phyloP scores from a whole-genome alignment of 2,888 invertebrate species.

The Acanthococcus lagerstroemiae region DNA sequence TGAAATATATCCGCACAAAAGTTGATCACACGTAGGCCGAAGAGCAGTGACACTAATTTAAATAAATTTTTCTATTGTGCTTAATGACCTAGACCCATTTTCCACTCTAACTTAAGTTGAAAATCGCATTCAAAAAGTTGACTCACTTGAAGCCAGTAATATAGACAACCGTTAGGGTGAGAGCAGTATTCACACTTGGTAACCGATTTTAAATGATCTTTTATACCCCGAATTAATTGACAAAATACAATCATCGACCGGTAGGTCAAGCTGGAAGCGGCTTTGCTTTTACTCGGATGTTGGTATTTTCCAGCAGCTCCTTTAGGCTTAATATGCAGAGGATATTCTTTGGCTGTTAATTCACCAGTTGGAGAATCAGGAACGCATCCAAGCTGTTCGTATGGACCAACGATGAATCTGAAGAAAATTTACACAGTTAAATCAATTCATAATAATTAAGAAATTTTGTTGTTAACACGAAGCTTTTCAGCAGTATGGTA shows the following conservation, averaged over 20 bases:
- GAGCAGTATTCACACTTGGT: constrained; percentile 46
- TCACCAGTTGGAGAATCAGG: constrained; percentile 12
- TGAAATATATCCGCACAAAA: not conserved
- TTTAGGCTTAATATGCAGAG: not conserved
- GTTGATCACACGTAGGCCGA: not conserved
- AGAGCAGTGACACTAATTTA: no score
- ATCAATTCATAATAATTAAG: constrained; percentile 11
- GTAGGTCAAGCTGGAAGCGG: not conserved
- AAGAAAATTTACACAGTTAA: constrained; percentile 31
- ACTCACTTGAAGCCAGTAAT: constrained; percentile 49
- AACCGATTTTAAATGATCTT: constrained; percentile 31
- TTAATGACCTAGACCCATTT: no score
- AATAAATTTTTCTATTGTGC: no score
- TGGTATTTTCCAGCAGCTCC: not conserved
- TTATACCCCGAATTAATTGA: constrained; percentile 6
- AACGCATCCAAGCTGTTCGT: constrained; percentile 45
- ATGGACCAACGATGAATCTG: constrained; percentile 53
- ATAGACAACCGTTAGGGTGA: constrained; percentile 53
- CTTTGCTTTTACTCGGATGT: not conserved
- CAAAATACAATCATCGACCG: not conserved
- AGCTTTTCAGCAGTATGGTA: no score
- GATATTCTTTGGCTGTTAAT: not conserved
- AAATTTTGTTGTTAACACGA: no score
- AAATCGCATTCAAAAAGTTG: not conserved
- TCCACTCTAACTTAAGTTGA: not conserved